Percentiles rank a stretch among this genome's conserved stretches.
Evolutionary conservation across 2,797 vertebrate species (phyloP).

Genomic region (Austrolebias charrua): DNA sequence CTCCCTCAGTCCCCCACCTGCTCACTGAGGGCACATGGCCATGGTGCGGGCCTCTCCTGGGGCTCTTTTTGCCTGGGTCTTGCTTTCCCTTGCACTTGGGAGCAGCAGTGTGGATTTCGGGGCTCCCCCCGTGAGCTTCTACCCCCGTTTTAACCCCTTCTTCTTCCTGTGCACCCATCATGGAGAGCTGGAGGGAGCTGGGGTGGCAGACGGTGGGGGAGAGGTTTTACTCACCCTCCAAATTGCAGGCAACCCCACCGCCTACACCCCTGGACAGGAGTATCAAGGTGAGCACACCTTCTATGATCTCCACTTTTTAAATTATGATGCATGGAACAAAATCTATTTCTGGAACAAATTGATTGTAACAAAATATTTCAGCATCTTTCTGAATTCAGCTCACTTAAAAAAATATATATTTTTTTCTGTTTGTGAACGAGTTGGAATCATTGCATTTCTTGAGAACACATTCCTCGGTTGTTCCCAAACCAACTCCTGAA

Average conservation of each 20-base stretch:
- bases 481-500: background rate
- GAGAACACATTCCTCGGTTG: background rate
- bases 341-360: conserved; percentile 12
- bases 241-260: conserved; percentile 87
- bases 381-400: background rate
- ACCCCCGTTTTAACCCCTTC: conserved; percentile 95
- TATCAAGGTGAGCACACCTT: conserved; percentile 89
- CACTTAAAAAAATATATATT: background rate
- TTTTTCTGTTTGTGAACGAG: background rate
- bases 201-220: conserved; percentile 82
- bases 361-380: background rate
- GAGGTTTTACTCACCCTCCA: conserved; percentile 95
- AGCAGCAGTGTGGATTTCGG: conserved; percentile 77
- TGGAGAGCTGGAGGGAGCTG: conserved; percentile 90
- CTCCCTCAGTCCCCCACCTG: conserved; percentile 43
- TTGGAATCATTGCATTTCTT: background rate
- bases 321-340: conserved; percentile 27
- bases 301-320: conserved; percentile 32
- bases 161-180: conserved; percentile 98
- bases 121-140: conserved; percentile 81
- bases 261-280: conserved; percentile 95
- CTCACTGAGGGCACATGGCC: conserved; percentile 71
- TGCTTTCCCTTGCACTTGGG: conserved; percentile 76
- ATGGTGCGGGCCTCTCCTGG: conserved; percentile 74
- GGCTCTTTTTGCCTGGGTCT: conserved; percentile 76